Percentiles rank a stretch among this genome's conserved stretches.
phyloP scores from a whole-genome alignment of 2,797 vertebrate species.

The Pipistrellus nathusii region DNA sequence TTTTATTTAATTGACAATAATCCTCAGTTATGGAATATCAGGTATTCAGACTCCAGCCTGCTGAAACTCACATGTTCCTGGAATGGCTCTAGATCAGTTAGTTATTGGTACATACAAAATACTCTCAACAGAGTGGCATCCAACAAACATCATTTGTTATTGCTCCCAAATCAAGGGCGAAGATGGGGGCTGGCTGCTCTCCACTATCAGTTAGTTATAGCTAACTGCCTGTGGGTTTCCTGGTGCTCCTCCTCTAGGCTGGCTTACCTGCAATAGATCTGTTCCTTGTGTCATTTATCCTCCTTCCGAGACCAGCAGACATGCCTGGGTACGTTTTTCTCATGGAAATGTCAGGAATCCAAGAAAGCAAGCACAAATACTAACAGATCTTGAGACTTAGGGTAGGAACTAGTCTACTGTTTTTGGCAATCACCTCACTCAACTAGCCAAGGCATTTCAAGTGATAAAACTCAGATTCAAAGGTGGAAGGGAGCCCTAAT shows the following conservation, averaged over 20 bases:
- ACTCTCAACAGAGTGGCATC: not conserved
- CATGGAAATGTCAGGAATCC: not conserved
- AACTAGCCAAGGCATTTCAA: not conserved
- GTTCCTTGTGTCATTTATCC: not conserved
- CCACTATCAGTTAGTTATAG: not conserved
- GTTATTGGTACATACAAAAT: not conserved
- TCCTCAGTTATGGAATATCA: not conserved
- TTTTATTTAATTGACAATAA: slow-evolving; percentile 12
- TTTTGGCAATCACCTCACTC: not conserved
- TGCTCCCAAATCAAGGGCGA: not conserved
- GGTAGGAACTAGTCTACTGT: not conserved
- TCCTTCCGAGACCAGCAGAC: not conserved
- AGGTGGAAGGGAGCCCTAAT: not conserved
- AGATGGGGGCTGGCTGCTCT: not conserved
- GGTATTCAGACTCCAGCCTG: not conserved
- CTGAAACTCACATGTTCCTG: not conserved
- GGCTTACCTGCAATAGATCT: not conserved
- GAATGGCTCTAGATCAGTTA: not conserved
- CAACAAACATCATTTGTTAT: not conserved
- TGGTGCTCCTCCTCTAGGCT: not conserved
- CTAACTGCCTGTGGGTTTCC: not conserved
- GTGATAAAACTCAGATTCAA: not conserved
- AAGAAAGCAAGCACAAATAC: not conserved
- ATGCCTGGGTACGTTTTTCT: not conserved
- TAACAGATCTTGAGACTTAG: not conserved